Percentiles rank a stretch among this genome's conserved stretches.
Conservation (phyloP, 2,797 vertebrate species). For the Pogonophryne albipinna region DNA sequence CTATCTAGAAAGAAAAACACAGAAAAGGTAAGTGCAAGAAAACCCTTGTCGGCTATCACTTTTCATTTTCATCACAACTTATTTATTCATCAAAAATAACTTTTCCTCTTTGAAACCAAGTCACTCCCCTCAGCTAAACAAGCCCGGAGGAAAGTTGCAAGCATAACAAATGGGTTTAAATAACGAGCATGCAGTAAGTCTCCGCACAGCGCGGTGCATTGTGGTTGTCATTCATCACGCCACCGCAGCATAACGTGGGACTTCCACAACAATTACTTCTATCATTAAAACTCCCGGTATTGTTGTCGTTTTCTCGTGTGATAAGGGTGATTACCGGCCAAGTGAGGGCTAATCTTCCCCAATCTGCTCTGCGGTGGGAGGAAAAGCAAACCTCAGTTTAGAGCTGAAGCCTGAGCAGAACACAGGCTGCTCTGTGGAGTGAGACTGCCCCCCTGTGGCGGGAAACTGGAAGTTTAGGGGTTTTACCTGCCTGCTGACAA, state of each 20-base stretch:
- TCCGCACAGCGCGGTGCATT: slow-evolving; percentile 66
- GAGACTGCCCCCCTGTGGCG: slow-evolving; percentile 90
- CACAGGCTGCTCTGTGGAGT: slow-evolving; percentile 74
- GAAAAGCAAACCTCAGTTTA: slow-evolving; percentile 74
- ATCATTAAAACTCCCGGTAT: slow-evolving; percentile 76
- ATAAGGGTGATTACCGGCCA: slow-evolving; percentile 82
- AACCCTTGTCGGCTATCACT: too few species aligned
- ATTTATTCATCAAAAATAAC: slow-evolving; percentile 25
- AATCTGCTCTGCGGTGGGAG: slow-evolving; percentile 75
- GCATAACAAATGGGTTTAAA: slow-evolving; percentile 74
- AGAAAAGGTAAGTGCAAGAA: too few species aligned
- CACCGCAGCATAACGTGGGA: slow-evolving; percentile 70
- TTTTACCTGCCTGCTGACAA: background rate
- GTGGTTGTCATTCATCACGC: slow-evolving; percentile 74
- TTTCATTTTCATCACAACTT: background rate
- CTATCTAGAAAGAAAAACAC: background rate
- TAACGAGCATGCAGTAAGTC: slow-evolving; percentile 66
- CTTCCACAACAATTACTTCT: slow-evolving; percentile 79
- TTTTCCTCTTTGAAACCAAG: slow-evolving; percentile 35
- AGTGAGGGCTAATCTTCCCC: slow-evolving; percentile 76
- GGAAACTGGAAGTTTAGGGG: background rate
- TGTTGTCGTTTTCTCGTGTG: slow-evolving; percentile 77
- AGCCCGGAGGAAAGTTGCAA: slow-evolving; percentile 59
- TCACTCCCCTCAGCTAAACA: slow-evolving; percentile 47
- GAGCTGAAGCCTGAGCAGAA: slow-evolving; percentile 56